These are phyloP conservation scores for Lutjanus campechanus DNA, from an alignment of 2,797 vertebrate genomes.

Conservation along the genomic window DNA sequence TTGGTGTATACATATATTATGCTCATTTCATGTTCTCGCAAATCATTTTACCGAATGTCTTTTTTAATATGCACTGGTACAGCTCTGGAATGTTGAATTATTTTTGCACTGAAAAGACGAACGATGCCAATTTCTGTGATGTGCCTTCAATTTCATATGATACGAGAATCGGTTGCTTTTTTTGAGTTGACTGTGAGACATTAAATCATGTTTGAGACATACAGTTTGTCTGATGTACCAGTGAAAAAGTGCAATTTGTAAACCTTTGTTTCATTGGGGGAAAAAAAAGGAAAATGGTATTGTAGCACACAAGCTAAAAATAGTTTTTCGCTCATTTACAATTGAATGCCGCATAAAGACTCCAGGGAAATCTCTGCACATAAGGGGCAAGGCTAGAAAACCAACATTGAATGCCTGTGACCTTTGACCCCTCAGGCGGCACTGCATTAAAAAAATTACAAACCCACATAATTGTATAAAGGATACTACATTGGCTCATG, in stretches of 20 bases:
- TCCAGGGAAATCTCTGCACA: too few species aligned
- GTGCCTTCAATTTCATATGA: neutral
- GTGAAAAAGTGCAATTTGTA: neutral
- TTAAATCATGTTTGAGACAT: neutral
- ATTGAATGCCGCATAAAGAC: too few species aligned
- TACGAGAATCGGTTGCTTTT: neutral
- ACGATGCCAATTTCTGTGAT: neutral
- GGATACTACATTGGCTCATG: too few species aligned
- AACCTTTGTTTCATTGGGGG: too few species aligned
- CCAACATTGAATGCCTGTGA: too few species aligned
- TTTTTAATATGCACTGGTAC: neutral
- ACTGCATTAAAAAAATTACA: too few species aligned
- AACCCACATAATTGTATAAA: too few species aligned
- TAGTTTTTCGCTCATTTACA: too few species aligned
- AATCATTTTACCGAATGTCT: neutral
- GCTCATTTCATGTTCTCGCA: neutral
- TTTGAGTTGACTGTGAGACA: constrained; percentile 1
- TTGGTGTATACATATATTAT: neutral
- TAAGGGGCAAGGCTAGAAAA: too few species aligned
- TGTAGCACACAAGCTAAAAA: too few species aligned
- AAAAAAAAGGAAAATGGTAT: too few species aligned
- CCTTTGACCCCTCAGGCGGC: too few species aligned
- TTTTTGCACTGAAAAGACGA: constrained; percentile 49
- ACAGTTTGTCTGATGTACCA: neutral
- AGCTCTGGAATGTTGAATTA: neutral